A percentile compares a stretch with the other conserved stretches of the same genome.
Conservation (phyloP, 2,888 invertebrate genomes). For the Steinernema hermaphroditum region DNA sequence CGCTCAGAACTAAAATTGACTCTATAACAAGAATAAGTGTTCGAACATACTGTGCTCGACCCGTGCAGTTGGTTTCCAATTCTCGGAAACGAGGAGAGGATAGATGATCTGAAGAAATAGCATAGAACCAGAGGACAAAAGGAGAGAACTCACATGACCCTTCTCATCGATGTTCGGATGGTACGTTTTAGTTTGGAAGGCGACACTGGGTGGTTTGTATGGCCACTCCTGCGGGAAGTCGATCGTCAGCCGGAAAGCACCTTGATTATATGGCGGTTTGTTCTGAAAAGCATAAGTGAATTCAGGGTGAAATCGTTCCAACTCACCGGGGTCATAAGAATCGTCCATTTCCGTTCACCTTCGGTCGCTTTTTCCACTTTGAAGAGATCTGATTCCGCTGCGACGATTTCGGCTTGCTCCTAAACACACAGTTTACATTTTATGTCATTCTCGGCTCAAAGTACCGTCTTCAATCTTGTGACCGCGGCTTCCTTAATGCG, state of each 20-base stretch:
- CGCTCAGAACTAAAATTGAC: not conserved
- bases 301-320: too few relatives aligned
- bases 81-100: not conserved
- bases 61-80: conserved; percentile 1
- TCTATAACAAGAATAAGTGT: too few relatives aligned
- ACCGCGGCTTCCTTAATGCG: conserved; percentile 15
- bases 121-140: not conserved
- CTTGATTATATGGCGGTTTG: not conserved
- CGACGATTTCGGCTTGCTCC: conserved; percentile 14
- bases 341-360: conserved; percentile 13
- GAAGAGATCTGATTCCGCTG: not conserved
- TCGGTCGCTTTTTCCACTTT: conserved; percentile 6
- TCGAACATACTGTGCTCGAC: not conserved
- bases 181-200: not conserved
- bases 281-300: not conserved
- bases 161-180: conserved; percentile 22
- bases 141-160: not conserved
- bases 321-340: not conserved
- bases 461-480: conserved; percentile 1
- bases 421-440: not conserved
- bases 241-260: not conserved
- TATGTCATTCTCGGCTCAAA: not conserved
- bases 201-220: not conserved
- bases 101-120: not conserved
- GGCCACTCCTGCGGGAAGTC: conserved; percentile 22